Percentiles rank a stretch among this genome's conserved stretches.
These are phyloP conservation scores for Labia minor DNA, from an alignment of 2,888 invertebrate genomes.

Conservation along the genomic window DNA sequence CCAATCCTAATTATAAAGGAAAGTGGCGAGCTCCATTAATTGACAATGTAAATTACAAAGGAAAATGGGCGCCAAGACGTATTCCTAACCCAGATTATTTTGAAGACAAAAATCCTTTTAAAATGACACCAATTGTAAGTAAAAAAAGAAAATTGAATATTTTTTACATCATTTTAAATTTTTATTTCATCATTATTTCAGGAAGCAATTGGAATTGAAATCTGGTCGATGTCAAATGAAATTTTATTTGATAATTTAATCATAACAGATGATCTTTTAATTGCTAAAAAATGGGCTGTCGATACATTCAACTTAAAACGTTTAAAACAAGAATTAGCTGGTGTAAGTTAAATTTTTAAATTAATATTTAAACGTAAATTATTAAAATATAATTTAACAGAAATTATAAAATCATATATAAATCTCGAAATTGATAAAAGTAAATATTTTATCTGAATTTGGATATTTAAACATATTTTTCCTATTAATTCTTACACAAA, in stretches of 20 bases:
- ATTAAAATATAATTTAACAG: constrained; percentile 16
- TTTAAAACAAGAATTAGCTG: constrained; percentile 64
- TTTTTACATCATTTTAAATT: constrained; percentile 1
- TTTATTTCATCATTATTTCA: constrained; percentile 34
- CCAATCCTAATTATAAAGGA: constrained; percentile 88
- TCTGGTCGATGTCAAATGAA: constrained; percentile 96
- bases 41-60: constrained; percentile 86
- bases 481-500: too few species aligned
- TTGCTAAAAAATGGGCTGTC: constrained; percentile 69
- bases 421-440: too few species aligned
- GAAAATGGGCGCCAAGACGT: constrained; percentile 83
- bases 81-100: constrained; percentile 90
- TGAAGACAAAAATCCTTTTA: constrained; percentile 80
- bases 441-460: too few species aligned
- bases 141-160: constrained; percentile 18
- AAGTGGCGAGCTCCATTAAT: constrained; percentile 84
- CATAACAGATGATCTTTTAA: constrained; percentile 67
- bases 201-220: constrained; percentile 88
- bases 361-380: not conserved
- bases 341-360: constrained; percentile 49
- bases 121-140: constrained; percentile 83
- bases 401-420: constrained; percentile 20
- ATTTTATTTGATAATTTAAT: constrained; percentile 94
- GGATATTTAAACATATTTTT: too few species aligned
- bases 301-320: constrained; percentile 77